phyloP scores from a whole-genome alignment of 2,113 vertebrate genomes.

The Ophthalmolycus amberensis region DNA sequence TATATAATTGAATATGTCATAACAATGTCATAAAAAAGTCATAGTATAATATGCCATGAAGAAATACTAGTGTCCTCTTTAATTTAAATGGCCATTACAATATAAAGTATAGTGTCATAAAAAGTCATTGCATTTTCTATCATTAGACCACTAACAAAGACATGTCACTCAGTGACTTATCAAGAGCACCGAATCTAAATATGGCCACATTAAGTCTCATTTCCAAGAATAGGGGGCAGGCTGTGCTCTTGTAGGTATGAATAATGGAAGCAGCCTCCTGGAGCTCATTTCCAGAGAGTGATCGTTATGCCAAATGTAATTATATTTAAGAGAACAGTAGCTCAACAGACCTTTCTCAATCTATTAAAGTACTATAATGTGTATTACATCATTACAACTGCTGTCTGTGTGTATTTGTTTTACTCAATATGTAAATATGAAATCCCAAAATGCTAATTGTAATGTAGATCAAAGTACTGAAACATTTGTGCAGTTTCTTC shows the following conservation, averaged over 20 bases:
- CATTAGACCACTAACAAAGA: conserved; percentile 35
- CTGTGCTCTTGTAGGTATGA: conserved; percentile 73
- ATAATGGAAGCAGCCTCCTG: conserved; percentile 81
- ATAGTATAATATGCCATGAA: too few relatives aligned
- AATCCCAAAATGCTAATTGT: not conserved
- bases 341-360: not conserved
- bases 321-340: not conserved
- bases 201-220: conserved; percentile 70
- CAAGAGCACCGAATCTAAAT: conserved; percentile 65
- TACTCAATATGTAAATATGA: not conserved
- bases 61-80: too few relatives aligned
- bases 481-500: not conserved
- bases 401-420: not conserved
- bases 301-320: conserved; percentile 55
- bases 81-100: too few relatives aligned
- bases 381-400: not conserved
- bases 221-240: conserved; percentile 78
- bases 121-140: too few relatives aligned
- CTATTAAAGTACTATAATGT: not conserved
- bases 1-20: too few relatives aligned
- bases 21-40: too few relatives aligned
- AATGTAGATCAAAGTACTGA: not conserved
- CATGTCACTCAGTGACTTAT: conserved; percentile 42
- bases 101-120: too few relatives aligned
- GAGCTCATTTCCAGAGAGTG: conserved; percentile 78